Conservation (phyloP, 2,888 invertebrate species). For the Euplexia lucipara region DNA sequence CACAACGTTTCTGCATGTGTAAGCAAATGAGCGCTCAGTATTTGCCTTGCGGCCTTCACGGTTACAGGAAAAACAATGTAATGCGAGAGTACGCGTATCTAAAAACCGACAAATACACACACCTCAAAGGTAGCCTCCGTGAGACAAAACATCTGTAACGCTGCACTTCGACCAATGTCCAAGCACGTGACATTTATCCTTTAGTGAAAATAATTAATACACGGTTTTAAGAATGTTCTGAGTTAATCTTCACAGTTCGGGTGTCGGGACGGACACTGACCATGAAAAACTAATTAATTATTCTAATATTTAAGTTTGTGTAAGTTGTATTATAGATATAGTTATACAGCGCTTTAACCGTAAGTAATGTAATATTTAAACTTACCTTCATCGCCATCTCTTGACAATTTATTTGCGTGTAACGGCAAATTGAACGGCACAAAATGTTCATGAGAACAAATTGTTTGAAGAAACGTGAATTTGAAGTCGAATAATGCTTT, state of each 20-base stretch:
- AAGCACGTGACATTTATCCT: too few species aligned
- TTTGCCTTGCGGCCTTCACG: too few species aligned
- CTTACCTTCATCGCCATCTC: slow-evolving; percentile 83
- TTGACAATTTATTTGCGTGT: slow-evolving; percentile 90
- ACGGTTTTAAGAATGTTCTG: not conserved
- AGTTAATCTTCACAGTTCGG: not conserved
- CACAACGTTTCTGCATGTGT: too few species aligned
- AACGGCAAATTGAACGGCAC: slow-evolving; percentile 98
- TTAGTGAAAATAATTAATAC: too few species aligned
- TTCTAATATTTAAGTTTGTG: not conserved
- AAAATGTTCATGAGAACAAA: slow-evolving; percentile 98
- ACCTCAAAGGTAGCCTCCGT: too few species aligned
- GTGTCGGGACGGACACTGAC: not conserved
- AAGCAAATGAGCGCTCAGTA: too few species aligned
- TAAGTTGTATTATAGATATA: not conserved
- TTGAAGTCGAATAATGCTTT: slow-evolving; percentile 97
- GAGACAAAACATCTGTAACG: too few species aligned
- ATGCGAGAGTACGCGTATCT: too few species aligned
- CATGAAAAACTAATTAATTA: too few species aligned
- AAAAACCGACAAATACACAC: too few species aligned
- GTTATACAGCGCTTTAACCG: slow-evolving; percentile 9
- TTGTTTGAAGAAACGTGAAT: slow-evolving; percentile 97
- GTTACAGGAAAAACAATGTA: too few species aligned
- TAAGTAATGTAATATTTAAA: not conserved
- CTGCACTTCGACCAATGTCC: too few species aligned